A percentile compares a stretch with the other conserved stretches of the same genome.
phyloP scores from a whole-genome alignment of 2,888 invertebrate genomes.

The Petrolisthes manimaculis region DNA sequence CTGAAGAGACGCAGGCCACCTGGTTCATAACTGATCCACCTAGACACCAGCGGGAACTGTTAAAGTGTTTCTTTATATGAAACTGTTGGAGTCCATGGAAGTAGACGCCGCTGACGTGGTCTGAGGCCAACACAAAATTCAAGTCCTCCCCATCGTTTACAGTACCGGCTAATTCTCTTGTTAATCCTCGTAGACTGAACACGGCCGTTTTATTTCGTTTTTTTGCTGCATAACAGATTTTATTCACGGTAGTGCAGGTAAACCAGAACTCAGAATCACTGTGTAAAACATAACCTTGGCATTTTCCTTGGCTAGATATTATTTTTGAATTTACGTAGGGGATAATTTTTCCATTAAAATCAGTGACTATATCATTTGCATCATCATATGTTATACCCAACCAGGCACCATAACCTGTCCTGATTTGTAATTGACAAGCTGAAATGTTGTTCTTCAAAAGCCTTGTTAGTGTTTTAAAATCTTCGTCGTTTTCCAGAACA shows the following conservation, averaged over 20 bases:
- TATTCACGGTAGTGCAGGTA: not conserved
- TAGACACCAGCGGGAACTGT: conserved; percentile 30
- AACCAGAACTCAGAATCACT: not conserved
- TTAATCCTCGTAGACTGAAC: conserved; percentile 27
- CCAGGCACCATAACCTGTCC: not conserved
- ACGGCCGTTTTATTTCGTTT: not conserved
- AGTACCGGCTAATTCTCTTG: not conserved
- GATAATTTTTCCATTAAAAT: not conserved
- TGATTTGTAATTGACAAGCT: not conserved
- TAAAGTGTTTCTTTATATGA: conserved; percentile 16
- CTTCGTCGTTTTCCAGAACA: not conserved
- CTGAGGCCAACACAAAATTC: conserved; percentile 26
- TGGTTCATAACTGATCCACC: not conserved
- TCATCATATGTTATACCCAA: not conserved
- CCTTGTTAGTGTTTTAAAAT: not conserved
- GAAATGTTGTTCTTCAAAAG: not conserved
- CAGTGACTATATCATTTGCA: not conserved
- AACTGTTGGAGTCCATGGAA: conserved; percentile 31
- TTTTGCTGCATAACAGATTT: conserved; percentile 9
- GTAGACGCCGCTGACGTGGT: conserved; percentile 17
- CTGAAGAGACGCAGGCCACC: not conserved
- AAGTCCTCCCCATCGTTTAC: not conserved
- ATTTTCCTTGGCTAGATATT: not conserved
- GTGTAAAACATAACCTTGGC: not conserved
- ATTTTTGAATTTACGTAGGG: not conserved